Evolutionary conservation across 2,888 invertebrate genomes (phyloP).

Genomic region (Himalopsyche tibetana): DNA sequence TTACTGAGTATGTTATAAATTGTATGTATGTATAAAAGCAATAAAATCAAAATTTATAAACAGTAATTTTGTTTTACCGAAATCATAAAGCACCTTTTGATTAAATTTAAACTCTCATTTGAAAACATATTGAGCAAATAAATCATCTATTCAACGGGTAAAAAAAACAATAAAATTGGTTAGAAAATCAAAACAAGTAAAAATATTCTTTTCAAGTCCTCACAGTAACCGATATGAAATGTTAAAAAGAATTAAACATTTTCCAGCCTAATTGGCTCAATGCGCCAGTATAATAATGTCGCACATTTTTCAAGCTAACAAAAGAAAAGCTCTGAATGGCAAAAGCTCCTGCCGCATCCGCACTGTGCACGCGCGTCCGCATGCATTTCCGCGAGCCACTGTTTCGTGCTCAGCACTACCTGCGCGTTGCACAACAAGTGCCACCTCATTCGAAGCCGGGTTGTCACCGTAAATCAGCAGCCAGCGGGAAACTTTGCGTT

Average conservation of each 20-base stretch:
- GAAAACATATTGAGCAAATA: too few relatives aligned
- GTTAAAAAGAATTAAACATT: neutral
- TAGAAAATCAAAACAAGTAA: too few relatives aligned
- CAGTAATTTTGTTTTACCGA: too few relatives aligned
- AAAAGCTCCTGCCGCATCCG: slow-evolving; percentile 11
- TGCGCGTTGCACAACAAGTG: slow-evolving; percentile 16
- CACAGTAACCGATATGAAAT: too few relatives aligned
- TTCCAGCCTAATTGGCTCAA: slow-evolving; percentile 39
- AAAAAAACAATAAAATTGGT: too few relatives aligned
- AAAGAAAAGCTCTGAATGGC: slow-evolving; percentile 21
- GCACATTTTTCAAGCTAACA: slow-evolving; percentile 32
- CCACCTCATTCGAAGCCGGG: slow-evolving; percentile 17
- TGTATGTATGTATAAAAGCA: too few relatives aligned
- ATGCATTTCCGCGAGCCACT: slow-evolving; percentile 40
- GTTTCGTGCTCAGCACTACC: slow-evolving; percentile 26
- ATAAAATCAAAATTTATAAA: too few relatives aligned
- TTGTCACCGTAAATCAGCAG: slow-evolving; percentile 40
- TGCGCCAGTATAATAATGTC: slow-evolving; percentile 27
- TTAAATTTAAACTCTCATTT: too few relatives aligned
- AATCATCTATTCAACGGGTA: too few relatives aligned
- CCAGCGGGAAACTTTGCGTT: slow-evolving; percentile 40
- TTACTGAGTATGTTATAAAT: too few relatives aligned
- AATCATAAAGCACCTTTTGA: too few relatives aligned
- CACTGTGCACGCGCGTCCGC: slow-evolving; percentile 28
- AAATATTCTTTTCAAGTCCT: too few relatives aligned